These are phyloP conservation scores for Raja brachyura DNA, from an alignment of 2,113 vertebrate species.

Conservation along the genomic window DNA sequence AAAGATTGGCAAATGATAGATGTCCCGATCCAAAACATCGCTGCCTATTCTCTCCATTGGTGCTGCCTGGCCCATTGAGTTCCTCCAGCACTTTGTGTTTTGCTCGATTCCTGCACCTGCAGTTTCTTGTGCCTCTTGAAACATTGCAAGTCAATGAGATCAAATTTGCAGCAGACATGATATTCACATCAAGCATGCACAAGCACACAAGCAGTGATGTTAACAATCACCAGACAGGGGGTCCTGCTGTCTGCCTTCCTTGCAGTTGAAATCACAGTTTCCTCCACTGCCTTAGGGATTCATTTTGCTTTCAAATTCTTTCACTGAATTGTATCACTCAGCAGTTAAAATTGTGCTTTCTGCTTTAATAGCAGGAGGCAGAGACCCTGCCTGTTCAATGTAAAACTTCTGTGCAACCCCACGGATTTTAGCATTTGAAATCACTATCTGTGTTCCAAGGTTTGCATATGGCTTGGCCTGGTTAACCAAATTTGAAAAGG, in stretches of 20 bases:
- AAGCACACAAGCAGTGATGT: background rate
- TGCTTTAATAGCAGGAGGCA: background rate
- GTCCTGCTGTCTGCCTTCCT: background rate
- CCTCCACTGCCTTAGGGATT: background rate
- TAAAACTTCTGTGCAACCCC: background rate
- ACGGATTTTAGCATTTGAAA: background rate
- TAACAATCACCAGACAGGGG: background rate
- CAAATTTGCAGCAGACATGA: background rate
- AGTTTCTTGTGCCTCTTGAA: background rate
- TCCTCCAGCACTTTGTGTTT: too few species aligned
- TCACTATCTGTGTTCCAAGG: background rate
- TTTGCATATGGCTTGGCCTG: background rate
- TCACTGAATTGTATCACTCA: background rate
- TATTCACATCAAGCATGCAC: background rate
- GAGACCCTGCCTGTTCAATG: background rate
- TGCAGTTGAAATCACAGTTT: background rate
- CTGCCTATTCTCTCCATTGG: too few species aligned
- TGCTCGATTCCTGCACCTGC: too few species aligned
- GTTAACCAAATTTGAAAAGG: background rate
- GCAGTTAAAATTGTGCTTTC: background rate
- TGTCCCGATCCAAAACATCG: too few species aligned
- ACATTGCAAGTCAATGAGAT: background rate
- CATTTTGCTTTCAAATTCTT: background rate
- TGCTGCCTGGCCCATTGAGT: too few species aligned
- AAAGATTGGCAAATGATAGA: too few species aligned